Base-by-base conservation (phyloP, 2,113 vertebrate genomes). In the Pseudorasbora parva region DNA sequence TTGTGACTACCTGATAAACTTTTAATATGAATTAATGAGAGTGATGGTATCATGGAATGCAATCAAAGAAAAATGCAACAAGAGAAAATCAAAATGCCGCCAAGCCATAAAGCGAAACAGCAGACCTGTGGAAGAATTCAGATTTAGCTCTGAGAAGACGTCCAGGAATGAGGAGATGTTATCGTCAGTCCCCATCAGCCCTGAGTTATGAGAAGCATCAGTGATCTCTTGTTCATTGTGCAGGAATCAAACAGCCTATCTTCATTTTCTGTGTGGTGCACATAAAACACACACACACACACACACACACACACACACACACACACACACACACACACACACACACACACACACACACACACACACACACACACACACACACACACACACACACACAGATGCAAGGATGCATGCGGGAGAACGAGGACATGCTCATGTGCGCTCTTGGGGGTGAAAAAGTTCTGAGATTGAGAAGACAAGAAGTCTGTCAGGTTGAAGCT, bases 191-290 rank as follows among this genome's bases (percentile, higher is more conserved):
- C 89, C 89, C 89, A 90, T 92, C 91, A 72, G 19, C 76, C 71
- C 82, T 88, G 84, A 85, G 56, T 88, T 90, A 89, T 86, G 86
- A 90, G 89, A 91, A 88, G 86, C 88, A 90, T 92, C 90, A 89
- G 89, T 91, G 86, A 84, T 86, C 62, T 59, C 90, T 91, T 89
- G 91, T 91, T 91, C 84, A 84, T 78, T 88, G 86, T 84, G 81
- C 84, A 88, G 66, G 78, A 92, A 92, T 90, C 86, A 88, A 88
- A 87, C 74, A 73, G 69, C 89, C 91, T 89, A 93, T 93, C 93
- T 89, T 69, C 27, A 37, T 82, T 86, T 86, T 83, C 86, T 81
- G 78, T 74, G 80, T 15, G 54, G 81, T 87, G 84, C 84, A 84
- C n/a, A 51, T 43, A 76, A 66, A 78, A 51, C 6, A 37, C 6